Conservation (phyloP, 2,888 invertebrate species). For the Synergus laeviventris region DNA sequence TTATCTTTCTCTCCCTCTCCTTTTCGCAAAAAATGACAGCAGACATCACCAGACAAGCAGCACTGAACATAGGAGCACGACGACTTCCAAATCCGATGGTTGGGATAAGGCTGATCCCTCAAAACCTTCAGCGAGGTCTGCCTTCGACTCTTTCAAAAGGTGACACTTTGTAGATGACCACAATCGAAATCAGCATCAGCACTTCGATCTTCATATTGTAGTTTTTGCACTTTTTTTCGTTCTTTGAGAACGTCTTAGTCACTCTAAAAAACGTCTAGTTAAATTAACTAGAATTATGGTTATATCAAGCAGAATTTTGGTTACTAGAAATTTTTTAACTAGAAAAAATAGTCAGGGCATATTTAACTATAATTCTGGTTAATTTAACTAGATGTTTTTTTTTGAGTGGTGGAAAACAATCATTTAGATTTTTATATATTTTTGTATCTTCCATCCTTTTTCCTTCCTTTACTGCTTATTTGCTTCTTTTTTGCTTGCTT, state of each 20-base stretch:
- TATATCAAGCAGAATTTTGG: too few relatives aligned
- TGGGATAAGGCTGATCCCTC: slow-evolving; percentile 71
- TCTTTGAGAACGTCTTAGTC: neutral
- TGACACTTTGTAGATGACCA: slow-evolving; percentile 60
- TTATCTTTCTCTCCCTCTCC: slow-evolving; percentile 51
- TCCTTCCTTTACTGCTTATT: neutral
- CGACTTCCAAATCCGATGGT: slow-evolving; percentile 72
- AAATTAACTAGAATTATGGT: too few relatives aligned
- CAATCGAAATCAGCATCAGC: slow-evolving; percentile 37
- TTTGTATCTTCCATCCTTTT: neutral
- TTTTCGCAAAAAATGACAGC: slow-evolving; percentile 62
- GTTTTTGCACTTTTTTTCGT: neutral
- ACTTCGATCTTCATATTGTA: slow-evolving; percentile 12
- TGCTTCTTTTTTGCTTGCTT: neutral
- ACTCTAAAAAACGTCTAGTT: too few relatives aligned
- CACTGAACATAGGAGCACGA: slow-evolving; percentile 73
- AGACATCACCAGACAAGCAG: slow-evolving; percentile 72
- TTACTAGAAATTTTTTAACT: too few relatives aligned
- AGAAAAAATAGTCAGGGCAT: too few relatives aligned
- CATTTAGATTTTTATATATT: neutral
- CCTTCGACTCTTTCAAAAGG: slow-evolving; percentile 76
- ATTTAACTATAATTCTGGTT: too few relatives aligned
- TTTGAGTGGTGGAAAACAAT: neutral
- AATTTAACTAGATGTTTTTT: too few relatives aligned
- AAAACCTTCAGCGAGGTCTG: slow-evolving; percentile 68